phyloP scores from a whole-genome alignment of 2,888 invertebrate species.

The Crematogaster levior region DNA sequence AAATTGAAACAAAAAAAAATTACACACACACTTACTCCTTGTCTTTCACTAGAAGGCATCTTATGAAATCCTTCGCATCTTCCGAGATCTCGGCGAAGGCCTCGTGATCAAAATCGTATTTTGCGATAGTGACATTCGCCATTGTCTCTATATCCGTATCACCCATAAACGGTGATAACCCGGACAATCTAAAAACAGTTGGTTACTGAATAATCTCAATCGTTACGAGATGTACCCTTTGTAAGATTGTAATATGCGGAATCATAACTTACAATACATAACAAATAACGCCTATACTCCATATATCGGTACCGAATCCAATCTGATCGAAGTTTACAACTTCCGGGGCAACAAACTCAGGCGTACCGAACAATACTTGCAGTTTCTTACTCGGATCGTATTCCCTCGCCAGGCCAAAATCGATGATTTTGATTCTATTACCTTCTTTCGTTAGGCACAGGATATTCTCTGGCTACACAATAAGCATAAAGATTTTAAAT shows the following conservation, averaged over 20 bases:
- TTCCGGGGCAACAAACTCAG: conserved; percentile 99
- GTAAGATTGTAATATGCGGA: neutral
- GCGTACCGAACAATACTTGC: conserved; percentile 98
- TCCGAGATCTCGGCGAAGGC: conserved; percentile 97
- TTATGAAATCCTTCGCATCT: conserved; percentile 98
- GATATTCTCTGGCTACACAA: conserved; percentile 96
- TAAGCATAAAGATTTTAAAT: conserved; percentile 39
- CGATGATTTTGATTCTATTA: conserved; percentile 99
- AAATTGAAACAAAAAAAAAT: neutral
- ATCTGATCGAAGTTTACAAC: conserved; percentile 99
- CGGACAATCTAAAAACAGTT: conserved; percentile 91
- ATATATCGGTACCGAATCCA: conserved; percentile 98
- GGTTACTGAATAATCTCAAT: conserved; percentile 64
- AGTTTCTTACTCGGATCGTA: conserved; percentile 97
- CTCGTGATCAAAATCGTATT: conserved; percentile 99
- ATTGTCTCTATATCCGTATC: conserved; percentile 99
- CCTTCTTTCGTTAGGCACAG: conserved; percentile 97
- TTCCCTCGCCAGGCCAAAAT: conserved; percentile 98
- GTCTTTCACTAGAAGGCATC: conserved; percentile 95
- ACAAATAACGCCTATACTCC: conserved; percentile 99
- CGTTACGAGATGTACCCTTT: neutral
- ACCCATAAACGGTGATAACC: conserved; percentile 99
- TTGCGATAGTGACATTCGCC: conserved; percentile 99
- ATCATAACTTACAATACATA: conserved; percentile 96
- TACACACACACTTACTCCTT: conserved; percentile 94